Base-by-base conservation (phyloP, 2,888 invertebrate species). In the Cecidostiba fungosa region DNA sequence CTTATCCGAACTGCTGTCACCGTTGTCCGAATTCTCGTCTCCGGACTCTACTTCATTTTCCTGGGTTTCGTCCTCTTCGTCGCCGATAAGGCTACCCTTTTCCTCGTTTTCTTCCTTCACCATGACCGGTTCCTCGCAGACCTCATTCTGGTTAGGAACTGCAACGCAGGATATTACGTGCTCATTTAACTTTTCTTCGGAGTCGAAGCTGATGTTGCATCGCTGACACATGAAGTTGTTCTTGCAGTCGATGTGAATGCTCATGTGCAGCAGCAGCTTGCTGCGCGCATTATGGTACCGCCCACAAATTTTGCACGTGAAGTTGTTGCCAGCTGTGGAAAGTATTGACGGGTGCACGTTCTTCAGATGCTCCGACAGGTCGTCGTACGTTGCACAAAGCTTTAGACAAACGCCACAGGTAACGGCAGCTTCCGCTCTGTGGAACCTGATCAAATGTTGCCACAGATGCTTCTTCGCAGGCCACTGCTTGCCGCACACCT, bases 401-500 rank as follows among this genome's bases (percentile, higher is more conserved):
- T 95, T 94, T 59, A 95, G 89, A 87, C 95, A 95, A 62, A 95
- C 95, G 0, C 95, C 95, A 86, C 95, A 95, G 1, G 95, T 95
- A 0, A 95, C 95, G 0, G 95, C 95, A 0, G 95, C 95, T 59
- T 94, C 95, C 14, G 93, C 91, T 77, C 95, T 94, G 90, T 95
- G 95, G 89, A 95, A 95, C 10, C 95, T 93, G 62, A 94, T 94
- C 79, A 95, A 92, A 90, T 95, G 95, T 89, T 95, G 95, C 95
- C 95, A 95, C 0, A 95, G 91, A 88, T 95, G 95, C 88, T 95
- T 95, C 87, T 95, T 95, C 0, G 95, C 95, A 0, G 95, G 95
- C 95, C 95, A 95, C 14, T 94, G 94, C 89, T 95, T 95, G 8
- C 94, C 94, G 87, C 95, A 95, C n/a, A 95, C 94, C 88, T 95